Evolutionary conservation across 2,113 vertebrate genomes (phyloP).

Genomic region (Muscicapa adusta): DNA sequence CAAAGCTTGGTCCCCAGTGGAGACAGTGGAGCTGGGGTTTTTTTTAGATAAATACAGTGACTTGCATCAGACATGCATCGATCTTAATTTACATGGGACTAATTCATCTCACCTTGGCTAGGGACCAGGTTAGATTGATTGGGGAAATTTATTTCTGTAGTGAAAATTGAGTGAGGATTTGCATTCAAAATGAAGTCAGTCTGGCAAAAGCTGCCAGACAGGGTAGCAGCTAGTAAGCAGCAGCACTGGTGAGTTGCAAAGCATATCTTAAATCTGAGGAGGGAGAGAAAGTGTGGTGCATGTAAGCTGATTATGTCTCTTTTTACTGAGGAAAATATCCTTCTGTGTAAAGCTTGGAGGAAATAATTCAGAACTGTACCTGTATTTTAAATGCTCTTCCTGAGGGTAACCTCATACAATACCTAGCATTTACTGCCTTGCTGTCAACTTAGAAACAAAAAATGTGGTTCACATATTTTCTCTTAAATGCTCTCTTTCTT

Average conservation of each 20-base stretch:
- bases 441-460: not conserved
- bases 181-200: not conserved
- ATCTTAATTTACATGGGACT: not conserved
- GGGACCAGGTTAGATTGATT: not conserved
- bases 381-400: not conserved
- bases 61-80: not conserved
- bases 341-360: not conserved
- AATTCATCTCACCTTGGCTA: not conserved
- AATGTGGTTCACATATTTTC: not conserved
- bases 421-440: not conserved
- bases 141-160: not conserved
- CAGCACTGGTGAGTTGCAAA: not conserved
- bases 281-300: not conserved
- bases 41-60: not conserved
- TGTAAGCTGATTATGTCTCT: not conserved
- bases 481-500: not conserved
- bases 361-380: not conserved
- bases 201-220: not conserved
- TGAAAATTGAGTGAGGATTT: not conserved
- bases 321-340: not conserved
- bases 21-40: not conserved
- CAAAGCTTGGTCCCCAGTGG: not conserved
- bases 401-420: not conserved
- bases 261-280: not conserved
- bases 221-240: not conserved